These are phyloP conservation scores for Centruroides sculpturatus DNA, from an alignment of 1,140 invertebrate genomes.

Conservation along the genomic window DNA sequence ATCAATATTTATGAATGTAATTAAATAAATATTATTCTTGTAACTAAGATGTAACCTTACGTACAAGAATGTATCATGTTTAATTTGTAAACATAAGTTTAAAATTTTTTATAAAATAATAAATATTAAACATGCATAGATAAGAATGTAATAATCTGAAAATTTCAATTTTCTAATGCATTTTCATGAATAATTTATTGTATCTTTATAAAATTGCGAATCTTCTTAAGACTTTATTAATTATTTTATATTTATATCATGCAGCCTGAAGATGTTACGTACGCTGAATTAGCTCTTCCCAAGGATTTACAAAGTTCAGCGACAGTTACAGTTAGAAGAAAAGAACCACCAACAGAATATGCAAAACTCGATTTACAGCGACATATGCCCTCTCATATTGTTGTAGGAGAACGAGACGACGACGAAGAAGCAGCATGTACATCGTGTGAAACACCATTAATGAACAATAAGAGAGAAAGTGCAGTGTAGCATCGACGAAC, in stretches of 20 bases:
- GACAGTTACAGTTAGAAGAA: slow-evolving; percentile 8
- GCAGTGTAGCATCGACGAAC: slow-evolving; percentile 1
- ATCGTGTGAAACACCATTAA: slow-evolving; percentile 12
- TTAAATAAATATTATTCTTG: no score
- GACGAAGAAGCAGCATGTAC: slow-evolving; percentile 13
- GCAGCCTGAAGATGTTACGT: slow-evolving; percentile 13
- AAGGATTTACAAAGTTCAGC: slow-evolving; percentile 9
- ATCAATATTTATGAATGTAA: no score
- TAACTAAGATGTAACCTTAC: no score
- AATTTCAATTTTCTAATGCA: no score
- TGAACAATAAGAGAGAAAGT: slow-evolving; percentile 14
- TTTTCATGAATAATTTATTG: no score
- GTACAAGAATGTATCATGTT: no score
- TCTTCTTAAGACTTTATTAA: no score
- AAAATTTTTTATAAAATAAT: no score
- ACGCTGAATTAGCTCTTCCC: slow-evolving; percentile 13
- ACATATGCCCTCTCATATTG: slow-evolving; percentile 7
- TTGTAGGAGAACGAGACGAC: slow-evolving; percentile 2
- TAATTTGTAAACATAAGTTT: no score
- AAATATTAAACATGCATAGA: no score
- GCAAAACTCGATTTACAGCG: slow-evolving; percentile 14
- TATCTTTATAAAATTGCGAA: no score
- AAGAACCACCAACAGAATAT: slow-evolving; percentile 15
- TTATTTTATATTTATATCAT: background rate
- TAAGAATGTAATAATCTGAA: no score